Percentiles rank a stretch among this genome's conserved stretches.
phyloP scores from a whole-genome alignment of 2,113 vertebrate genomes.

The Fregetta grallaria region DNA sequence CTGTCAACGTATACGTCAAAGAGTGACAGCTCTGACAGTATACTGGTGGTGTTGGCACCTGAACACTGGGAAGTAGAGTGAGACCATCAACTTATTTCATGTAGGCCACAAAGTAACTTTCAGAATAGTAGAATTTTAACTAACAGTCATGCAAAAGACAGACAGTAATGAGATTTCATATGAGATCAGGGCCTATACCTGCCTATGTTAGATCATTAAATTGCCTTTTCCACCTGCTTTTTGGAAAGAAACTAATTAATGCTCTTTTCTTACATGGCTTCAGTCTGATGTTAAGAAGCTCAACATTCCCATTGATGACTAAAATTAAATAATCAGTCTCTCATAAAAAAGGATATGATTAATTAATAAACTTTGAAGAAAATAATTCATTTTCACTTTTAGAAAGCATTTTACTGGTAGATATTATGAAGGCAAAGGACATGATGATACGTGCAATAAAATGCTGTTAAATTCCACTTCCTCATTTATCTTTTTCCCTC shows the following conservation, averaged over 20 bases:
- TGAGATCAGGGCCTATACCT: conserved; percentile 9
- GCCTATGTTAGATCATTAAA: conserved; percentile 35
- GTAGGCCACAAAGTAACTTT: neutral
- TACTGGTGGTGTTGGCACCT: neutral
- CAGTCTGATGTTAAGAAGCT: conserved; percentile 54
- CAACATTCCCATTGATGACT: conserved; percentile 60
- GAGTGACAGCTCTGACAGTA: neutral
- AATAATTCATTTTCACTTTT: conserved; percentile 66
- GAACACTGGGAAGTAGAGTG: neutral
- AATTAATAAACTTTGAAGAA: conserved; percentile 73
- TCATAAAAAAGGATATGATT: conserved; percentile 69
- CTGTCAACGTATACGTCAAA: neutral
- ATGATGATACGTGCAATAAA: conserved; percentile 49
- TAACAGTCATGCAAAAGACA: neutral
- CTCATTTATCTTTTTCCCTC: conserved; percentile 42
- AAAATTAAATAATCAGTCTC: conserved; percentile 67
- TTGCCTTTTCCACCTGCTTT: conserved; percentile 31
- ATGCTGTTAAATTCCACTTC: conserved; percentile 61
- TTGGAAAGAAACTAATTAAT: conserved; percentile 51
- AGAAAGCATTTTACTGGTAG: conserved; percentile 43
- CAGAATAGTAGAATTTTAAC: neutral
- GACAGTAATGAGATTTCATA: conserved; percentile 18
- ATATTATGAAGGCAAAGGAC: conserved; percentile 47
- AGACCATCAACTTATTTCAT: neutral
- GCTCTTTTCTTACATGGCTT: conserved; percentile 61